These are phyloP conservation scores for Thymelicus lineola DNA, from an alignment of 2,888 invertebrate species.

Conservation along the genomic window DNA sequence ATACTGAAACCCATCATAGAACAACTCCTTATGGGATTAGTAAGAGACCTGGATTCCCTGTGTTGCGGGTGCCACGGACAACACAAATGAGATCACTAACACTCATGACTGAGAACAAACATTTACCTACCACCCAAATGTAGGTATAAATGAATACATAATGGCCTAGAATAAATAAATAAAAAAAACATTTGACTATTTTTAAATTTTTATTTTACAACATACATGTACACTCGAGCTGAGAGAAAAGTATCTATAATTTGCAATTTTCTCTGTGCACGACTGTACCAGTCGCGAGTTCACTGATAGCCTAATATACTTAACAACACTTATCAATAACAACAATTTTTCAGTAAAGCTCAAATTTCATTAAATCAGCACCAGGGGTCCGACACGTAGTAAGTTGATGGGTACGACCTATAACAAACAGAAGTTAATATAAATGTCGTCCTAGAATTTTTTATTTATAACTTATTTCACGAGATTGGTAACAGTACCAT, in stretches of 20 bases:
- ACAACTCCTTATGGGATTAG: too few relatives aligned
- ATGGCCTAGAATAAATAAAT: too few relatives aligned
- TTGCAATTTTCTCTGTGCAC: background rate
- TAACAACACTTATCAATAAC: constrained; percentile 41
- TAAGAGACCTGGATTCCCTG: too few relatives aligned
- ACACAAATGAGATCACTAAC: too few relatives aligned
- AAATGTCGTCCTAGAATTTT: background rate
- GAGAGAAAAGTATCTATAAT: background rate
- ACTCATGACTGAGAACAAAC: too few relatives aligned
- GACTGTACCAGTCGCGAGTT: constrained; percentile 42
- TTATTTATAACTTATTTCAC: too few relatives aligned
- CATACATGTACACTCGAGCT: constrained; percentile 27
- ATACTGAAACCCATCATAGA: too few relatives aligned
- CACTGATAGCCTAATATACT: constrained; percentile 1
- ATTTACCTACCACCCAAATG: too few relatives aligned
- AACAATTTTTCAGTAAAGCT: constrained; percentile 50
- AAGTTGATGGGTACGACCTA: constrained; percentile 48
- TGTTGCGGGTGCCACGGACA: too few relatives aligned
- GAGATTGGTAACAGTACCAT: too few relatives aligned
- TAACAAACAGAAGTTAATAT: constrained; percentile 42
- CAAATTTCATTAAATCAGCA: constrained; percentile 54
- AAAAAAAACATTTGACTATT: background rate
- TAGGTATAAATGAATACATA: too few relatives aligned
- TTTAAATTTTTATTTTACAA: constrained; percentile 37
- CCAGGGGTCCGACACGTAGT: constrained; percentile 50